A percentile compares a stretch with the other conserved stretches of the same genome.
phyloP scores from a whole-genome alignment of 64 coral and sea anemone genomes.

The Pachyseris speciosa region DNA sequence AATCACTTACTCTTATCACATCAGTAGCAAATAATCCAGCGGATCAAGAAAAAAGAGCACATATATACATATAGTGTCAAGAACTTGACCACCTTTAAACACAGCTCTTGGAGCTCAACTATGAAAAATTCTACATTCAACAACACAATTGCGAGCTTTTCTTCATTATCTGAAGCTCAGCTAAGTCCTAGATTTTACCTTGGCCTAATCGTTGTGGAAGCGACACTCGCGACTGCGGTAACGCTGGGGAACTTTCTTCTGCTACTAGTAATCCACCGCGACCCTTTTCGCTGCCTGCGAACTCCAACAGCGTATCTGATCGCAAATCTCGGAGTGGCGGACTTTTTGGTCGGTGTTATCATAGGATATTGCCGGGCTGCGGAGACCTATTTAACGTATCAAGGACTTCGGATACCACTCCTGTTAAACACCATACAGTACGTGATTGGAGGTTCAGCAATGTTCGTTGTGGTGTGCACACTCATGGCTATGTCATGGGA shows the following conservation, averaged over 20 bases:
- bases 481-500: slow-evolving; percentile 21
- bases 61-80: too few relatives aligned
- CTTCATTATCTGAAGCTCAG: background rate
- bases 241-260: background rate
- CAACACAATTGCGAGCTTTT: background rate
- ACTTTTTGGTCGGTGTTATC: background rate
- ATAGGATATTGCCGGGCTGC: background rate
- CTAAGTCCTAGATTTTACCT: slow-evolving; percentile 9
- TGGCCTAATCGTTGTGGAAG: background rate
- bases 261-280: slow-evolving; percentile 1
- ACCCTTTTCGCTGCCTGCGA: slow-evolving; percentile 1
- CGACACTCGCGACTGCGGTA: background rate
- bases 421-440: background rate
- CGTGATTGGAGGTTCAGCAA: background rate
- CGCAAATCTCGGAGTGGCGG: slow-evolving; percentile 1
- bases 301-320: slow-evolving; percentile 4
- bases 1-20: too few relatives aligned
- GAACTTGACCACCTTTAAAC: too few relatives aligned
- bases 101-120: background rate
- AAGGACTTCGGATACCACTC: background rate
- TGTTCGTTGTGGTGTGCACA: background rate
- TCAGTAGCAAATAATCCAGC: too few relatives aligned
- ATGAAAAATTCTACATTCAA: background rate
- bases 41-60: too few relatives aligned
- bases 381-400: background rate